These are phyloP conservation scores for Noctua comes DNA, from an alignment of 2,888 invertebrate species.

Conservation along the genomic window DNA sequence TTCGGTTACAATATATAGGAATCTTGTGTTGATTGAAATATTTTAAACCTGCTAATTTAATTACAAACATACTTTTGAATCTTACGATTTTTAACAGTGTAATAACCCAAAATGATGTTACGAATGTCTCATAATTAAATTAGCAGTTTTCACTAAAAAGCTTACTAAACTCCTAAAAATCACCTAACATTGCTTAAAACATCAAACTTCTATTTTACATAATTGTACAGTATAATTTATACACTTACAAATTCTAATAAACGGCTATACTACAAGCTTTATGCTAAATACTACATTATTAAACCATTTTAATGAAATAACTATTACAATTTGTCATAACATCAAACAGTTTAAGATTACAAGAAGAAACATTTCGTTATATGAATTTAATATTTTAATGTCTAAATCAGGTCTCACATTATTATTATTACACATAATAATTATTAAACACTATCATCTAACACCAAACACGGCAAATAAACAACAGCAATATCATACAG, in stretches of 20 bases:
- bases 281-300: constrained; percentile 54
- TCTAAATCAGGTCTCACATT: constrained; percentile 82
- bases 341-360: constrained; percentile 67
- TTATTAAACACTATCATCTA: constrained; percentile 74
- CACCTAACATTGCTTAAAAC: constrained; percentile 82
- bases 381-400: constrained; percentile 67
- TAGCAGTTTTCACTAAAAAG: constrained; percentile 73
- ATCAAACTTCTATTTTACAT: constrained; percentile 77
- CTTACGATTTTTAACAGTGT: not conserved
- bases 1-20: constrained; percentile 70
- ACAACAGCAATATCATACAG: constrained; percentile 81
- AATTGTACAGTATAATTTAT: constrained; percentile 66
- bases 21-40: constrained; percentile 65
- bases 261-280: constrained; percentile 74
- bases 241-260: constrained; percentile 71
- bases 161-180: constrained; percentile 74
- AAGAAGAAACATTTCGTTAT: constrained; percentile 59
- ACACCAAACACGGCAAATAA: constrained; percentile 88
- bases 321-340: constrained; percentile 63
- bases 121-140: constrained; percentile 69
- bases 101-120: not conserved
- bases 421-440: constrained; percentile 65
- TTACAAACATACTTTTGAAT: constrained; percentile 8
- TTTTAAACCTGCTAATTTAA: constrained; percentile 50
- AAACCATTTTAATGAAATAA: constrained; percentile 58